Percentiles rank a stretch among this genome's conserved stretches.
Evolutionary conservation across 1,140 invertebrate genomes (phyloP).

Genomic region (Drosophila simulans): DNA sequence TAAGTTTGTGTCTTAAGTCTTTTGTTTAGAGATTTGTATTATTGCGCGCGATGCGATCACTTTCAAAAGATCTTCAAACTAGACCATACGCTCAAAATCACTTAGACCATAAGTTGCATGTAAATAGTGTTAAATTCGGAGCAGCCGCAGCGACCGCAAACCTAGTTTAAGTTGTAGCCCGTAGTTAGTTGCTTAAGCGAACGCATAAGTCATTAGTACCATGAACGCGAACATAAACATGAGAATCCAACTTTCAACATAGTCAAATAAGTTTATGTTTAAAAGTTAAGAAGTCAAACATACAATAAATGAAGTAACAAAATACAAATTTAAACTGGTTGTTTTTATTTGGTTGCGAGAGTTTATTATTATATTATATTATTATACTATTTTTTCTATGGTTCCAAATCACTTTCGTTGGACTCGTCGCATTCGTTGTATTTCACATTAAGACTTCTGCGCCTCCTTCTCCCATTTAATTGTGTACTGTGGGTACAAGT

Average conservation of each 20-base stretch:
- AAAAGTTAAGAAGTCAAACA: slow-evolving; percentile 55
- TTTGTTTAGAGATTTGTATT: slow-evolving; percentile 81
- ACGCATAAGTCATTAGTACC: slow-evolving; percentile 70
- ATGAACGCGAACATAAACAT: slow-evolving; percentile 35
- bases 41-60: slow-evolving; percentile 66
- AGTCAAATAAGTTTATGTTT: slow-evolving; percentile 71
- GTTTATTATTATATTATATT: too few relatives aligned
- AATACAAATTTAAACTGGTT: neutral
- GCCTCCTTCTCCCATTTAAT: neutral
- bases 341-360: neutral
- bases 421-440: neutral
- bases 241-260: slow-evolving; percentile 54
- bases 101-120: slow-evolving; percentile 63
- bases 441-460: neutral
- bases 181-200: slow-evolving; percentile 39
- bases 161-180: slow-evolving; percentile 46
- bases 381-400: neutral
- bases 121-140: slow-evolving; percentile 64
- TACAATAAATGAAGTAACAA: slow-evolving; percentile 32
- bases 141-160: slow-evolving; percentile 18
- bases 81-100: slow-evolving; percentile 64
- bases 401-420: neutral
- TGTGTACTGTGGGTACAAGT: neutral
- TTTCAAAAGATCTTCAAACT: slow-evolving; percentile 83
- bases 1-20: slow-evolving; percentile 81